Conservation (phyloP, 2,113 vertebrate species). For the Etheostoma cragini region DNA sequence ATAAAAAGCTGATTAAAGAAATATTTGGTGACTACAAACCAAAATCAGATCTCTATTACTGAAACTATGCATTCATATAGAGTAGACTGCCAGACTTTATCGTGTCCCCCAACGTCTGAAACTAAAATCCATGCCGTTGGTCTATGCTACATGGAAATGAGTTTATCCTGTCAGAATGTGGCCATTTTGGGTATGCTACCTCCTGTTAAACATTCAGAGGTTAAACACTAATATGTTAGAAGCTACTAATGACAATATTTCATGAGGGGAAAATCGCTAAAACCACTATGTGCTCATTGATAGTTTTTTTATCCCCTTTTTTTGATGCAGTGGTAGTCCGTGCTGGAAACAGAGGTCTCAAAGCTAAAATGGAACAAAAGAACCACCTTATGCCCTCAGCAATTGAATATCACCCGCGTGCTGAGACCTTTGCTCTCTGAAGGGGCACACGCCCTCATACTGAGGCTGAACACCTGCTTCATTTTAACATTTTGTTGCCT, state of each 20-base stretch:
- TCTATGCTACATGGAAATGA: neutral
- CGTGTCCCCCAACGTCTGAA: neutral
- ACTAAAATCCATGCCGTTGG: neutral
- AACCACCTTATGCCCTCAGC: slow-evolving; percentile 60
- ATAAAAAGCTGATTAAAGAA: neutral
- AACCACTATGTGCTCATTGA: slow-evolving; percentile 24
- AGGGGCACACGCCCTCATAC: slow-evolving; percentile 38
- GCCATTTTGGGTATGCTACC: slow-evolving; percentile 15
- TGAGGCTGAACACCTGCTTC: slow-evolving; percentile 60
- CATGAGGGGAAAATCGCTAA: slow-evolving; percentile 30
- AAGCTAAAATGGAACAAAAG: slow-evolving; percentile 48
- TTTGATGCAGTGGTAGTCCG: slow-evolving; percentile 42
- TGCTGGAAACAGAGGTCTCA: slow-evolving; percentile 39
- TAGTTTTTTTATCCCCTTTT: slow-evolving; percentile 15
- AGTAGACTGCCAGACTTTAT: neutral
- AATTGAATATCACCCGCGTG: slow-evolving; percentile 54
- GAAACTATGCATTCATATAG: neutral
- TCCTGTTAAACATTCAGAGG: slow-evolving; percentile 46
- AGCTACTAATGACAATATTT: slow-evolving; percentile 47
- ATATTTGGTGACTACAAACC: neutral
- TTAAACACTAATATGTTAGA: slow-evolving; percentile 59
- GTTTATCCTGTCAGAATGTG: slow-evolving; percentile 12
- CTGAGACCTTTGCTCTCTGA: slow-evolving; percentile 58
- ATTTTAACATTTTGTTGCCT: slow-evolving; percentile 58
- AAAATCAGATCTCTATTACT: neutral